Evolutionary conservation across 1,140 invertebrate species (phyloP).

Genomic region (Elymnias hypermnestra): DNA sequence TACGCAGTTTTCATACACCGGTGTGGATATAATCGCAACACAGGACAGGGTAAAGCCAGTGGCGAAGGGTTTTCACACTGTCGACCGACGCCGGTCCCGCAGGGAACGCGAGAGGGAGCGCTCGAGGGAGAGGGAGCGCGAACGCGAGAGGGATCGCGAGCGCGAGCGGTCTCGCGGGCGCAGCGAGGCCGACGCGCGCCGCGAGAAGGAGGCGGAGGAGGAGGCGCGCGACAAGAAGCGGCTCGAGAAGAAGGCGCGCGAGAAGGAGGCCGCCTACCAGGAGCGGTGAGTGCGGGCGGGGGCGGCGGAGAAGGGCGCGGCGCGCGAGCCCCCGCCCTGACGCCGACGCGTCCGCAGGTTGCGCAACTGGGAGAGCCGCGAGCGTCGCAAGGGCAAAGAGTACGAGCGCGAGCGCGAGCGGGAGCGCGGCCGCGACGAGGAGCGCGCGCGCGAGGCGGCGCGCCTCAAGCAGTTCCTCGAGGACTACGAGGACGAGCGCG

Average conservation of each 20-base stretch:
- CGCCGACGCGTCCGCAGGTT: constrained; percentile 73
- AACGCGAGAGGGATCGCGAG: constrained; percentile 76
- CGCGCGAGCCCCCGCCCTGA: too few relatives aligned
- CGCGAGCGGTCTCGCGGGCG: constrained; percentile 44
- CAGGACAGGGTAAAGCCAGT: too few relatives aligned
- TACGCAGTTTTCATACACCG: too few relatives aligned
- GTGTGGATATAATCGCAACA: too few relatives aligned
- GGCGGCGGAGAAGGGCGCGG: background rate
- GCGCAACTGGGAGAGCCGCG: constrained; percentile 94
- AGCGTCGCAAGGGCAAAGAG: constrained; percentile 94
- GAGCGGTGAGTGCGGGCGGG: constrained; percentile 76
- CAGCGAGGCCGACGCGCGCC: constrained; percentile 67
- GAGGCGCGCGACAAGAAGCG: constrained; percentile 93
- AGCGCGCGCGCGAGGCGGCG: constrained; percentile 92
- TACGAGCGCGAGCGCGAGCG: constrained; percentile 93
- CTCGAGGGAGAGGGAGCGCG: constrained; percentile 77
- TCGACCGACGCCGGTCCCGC: too few relatives aligned
- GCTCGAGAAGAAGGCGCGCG: constrained; percentile 91
- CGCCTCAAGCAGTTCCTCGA: constrained; percentile 97
- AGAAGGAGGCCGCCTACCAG: constrained; percentile 96
- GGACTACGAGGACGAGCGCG: constrained; percentile 98
- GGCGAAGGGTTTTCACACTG: too few relatives aligned
- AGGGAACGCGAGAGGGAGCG: constrained; percentile 48
- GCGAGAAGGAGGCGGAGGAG: constrained; percentile 93
- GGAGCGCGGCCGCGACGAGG: constrained; percentile 88